phyloP scores from a whole-genome alignment of 2,888 invertebrate species.

The Prionchulus punctatus region DNA sequence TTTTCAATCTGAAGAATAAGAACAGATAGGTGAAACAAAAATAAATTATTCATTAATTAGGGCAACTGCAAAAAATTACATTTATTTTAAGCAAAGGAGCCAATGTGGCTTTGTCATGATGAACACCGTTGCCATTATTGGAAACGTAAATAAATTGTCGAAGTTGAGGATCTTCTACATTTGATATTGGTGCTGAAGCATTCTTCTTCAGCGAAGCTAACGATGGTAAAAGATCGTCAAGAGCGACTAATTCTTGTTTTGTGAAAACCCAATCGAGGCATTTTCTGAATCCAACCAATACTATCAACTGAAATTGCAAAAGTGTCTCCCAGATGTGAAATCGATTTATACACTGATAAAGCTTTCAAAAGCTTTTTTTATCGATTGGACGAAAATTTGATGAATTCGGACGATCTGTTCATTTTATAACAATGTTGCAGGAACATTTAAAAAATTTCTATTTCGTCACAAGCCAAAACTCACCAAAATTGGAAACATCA shows the following conservation, averaged over 20 bases:
- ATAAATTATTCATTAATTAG: too few relatives aligned
- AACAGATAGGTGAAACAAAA: too few relatives aligned
- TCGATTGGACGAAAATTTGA: not conserved
- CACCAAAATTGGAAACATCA: conserved; percentile 10
- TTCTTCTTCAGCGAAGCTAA: not conserved
- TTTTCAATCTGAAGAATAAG: too few relatives aligned
- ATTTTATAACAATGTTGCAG: not conserved
- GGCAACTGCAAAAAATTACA: too few relatives aligned
- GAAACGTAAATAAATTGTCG: too few relatives aligned
- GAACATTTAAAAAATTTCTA: not conserved
- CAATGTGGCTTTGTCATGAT: too few relatives aligned
- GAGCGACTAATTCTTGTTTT: conserved; percentile 70
- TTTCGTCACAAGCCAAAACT: not conserved
- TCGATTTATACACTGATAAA: not conserved
- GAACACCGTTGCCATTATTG: too few relatives aligned
- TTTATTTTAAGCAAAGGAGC: too few relatives aligned
- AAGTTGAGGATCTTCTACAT: not conserved
- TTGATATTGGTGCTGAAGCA: not conserved
- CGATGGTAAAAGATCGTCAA: conserved; percentile 80
- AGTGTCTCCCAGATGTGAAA: not conserved
- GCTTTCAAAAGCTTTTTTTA: not conserved
- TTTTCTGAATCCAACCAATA: conserved; percentile 16
- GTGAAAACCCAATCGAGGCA: conserved; percentile 72
- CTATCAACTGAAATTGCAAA: conserved; percentile 10
- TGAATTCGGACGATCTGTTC: not conserved